Evolutionary conservation across 2,797 vertebrate species (phyloP).

Genomic region (Scomberomorus guttatus): DNA sequence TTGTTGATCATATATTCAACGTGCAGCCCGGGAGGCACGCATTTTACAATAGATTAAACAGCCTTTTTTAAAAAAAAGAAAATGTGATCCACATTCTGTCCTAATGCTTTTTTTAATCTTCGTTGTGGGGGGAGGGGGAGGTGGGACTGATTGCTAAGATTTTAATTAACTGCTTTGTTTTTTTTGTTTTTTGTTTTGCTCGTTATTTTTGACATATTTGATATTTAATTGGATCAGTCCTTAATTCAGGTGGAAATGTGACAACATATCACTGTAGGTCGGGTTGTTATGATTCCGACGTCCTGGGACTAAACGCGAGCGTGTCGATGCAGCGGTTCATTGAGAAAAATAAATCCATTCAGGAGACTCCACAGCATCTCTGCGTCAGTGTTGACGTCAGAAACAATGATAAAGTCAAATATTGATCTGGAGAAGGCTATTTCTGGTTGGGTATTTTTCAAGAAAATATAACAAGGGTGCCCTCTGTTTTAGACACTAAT

Average conservation of each 20-base stretch:
- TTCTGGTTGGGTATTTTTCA: slow-evolving; percentile 83
- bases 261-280: neutral
- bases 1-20: slow-evolving; percentile 48
- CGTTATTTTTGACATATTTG: neutral
- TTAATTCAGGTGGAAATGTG: neutral
- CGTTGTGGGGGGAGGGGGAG: slow-evolving; percentile 33
- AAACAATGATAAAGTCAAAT: slow-evolving; percentile 95
- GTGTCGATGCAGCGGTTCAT: slow-evolving; percentile 91
- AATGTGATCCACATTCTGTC: slow-evolving; percentile 4
- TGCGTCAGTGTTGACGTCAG: slow-evolving; percentile 99
- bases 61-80: neutral
- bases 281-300: slow-evolving; percentile 74
- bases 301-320: slow-evolving; percentile 80
- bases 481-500: slow-evolving; percentile 26
- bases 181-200: neutral
- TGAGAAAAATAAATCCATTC: slow-evolving; percentile 99
- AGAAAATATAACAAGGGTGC: slow-evolving; percentile 54
- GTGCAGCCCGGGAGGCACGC: slow-evolving; percentile 1
- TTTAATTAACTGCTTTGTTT: slow-evolving; percentile 60
- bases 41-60: slow-evolving; percentile 28
- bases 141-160: slow-evolving; percentile 57
- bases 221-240: neutral
- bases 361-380: slow-evolving; percentile 98
- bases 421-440: slow-evolving; percentile 87
- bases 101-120: slow-evolving; percentile 20